Evolutionary conservation across 2,888 invertebrate genomes (phyloP).

Genomic region (Drosophila colorata): DNA sequence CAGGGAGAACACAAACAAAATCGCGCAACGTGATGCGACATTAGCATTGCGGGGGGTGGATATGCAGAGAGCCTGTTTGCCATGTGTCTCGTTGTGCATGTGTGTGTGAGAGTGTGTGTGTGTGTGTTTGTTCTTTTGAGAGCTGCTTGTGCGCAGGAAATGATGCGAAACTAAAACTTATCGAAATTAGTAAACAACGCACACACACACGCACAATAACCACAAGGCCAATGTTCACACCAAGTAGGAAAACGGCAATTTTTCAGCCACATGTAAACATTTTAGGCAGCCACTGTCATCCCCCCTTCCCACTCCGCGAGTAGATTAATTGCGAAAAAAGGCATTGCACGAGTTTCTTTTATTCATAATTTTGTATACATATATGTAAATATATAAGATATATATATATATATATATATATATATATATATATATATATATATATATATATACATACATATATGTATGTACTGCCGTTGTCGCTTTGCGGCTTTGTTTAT

Average conservation of each 20-base stretch:
- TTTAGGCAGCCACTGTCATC: conserved; percentile 36
- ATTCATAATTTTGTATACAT: conserved; percentile 51
- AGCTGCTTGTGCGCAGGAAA: conserved; percentile 69
- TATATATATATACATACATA: too few relatives aligned
- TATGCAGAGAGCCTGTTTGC: conserved; percentile 46
- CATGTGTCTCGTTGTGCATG: conserved; percentile 48
- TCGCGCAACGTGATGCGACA: conserved; percentile 25
- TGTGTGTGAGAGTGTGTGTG: conserved; percentile 14
- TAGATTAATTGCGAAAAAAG: conserved; percentile 51
- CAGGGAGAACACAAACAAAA: conserved; percentile 15
- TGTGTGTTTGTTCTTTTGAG: conserved; percentile 45
- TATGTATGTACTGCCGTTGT: conserved; percentile 22
- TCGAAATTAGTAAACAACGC: conserved; percentile 71
- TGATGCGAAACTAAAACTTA: conserved; percentile 68
- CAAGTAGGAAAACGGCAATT: conserved; percentile 65
- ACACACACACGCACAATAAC: conserved; percentile 27
- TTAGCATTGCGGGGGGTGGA: conserved; percentile 71
- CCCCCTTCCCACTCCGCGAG: background rate
- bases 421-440: background rate
- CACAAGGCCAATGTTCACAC: conserved; percentile 72
- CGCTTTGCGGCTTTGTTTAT: conserved; percentile 65
- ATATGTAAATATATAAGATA: background rate
- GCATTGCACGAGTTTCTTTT: conserved; percentile 54
- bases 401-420: background rate
- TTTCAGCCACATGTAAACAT: conserved; percentile 75